Evolutionary conservation across 2,113 vertebrate genomes (phyloP).

Genomic region (Ochotona princeps): DNA sequence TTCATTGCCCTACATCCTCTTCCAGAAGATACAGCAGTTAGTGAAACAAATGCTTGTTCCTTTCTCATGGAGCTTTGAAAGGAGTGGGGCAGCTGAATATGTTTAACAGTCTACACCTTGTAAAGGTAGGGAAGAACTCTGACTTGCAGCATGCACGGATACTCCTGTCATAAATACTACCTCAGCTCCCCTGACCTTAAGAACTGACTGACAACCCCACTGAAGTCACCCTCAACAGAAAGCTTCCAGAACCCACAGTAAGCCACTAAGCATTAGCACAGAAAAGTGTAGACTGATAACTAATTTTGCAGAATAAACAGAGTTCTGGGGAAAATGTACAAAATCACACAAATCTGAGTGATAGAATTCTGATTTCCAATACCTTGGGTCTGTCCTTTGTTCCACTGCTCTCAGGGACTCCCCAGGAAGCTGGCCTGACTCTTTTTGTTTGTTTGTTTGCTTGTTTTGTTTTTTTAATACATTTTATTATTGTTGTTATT

Average conservation of each 20-base stretch:
- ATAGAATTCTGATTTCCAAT: rapidly evolving
- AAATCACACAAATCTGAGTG: not conserved
- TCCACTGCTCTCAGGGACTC: not conserved
- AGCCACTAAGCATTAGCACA: not conserved
- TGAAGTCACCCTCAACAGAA: not conserved
- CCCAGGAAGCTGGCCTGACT: not conserved
- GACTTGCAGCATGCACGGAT: not conserved
- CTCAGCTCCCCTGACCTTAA: not conserved
- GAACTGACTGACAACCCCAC: rapidly evolving
- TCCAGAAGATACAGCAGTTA: not conserved
- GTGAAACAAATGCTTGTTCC: not conserved
- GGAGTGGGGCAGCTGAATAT: not conserved
- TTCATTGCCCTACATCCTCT: not conserved
- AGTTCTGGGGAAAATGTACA: not conserved
- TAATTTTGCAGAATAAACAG: constrained; percentile 10
- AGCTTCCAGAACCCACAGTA: not conserved
- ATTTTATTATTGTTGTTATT: too few relatives aligned
- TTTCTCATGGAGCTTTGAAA: not conserved
- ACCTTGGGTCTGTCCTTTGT: not conserved
- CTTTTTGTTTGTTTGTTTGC: too few relatives aligned
- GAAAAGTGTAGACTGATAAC: not conserved
- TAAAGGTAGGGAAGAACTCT: not conserved
- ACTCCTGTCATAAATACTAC: too few relatives aligned
- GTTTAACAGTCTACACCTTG: not conserved
- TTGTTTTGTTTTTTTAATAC: too few relatives aligned